Conservation (phyloP, 2,888 invertebrate species). For the Drosophila lutescens region DNA sequence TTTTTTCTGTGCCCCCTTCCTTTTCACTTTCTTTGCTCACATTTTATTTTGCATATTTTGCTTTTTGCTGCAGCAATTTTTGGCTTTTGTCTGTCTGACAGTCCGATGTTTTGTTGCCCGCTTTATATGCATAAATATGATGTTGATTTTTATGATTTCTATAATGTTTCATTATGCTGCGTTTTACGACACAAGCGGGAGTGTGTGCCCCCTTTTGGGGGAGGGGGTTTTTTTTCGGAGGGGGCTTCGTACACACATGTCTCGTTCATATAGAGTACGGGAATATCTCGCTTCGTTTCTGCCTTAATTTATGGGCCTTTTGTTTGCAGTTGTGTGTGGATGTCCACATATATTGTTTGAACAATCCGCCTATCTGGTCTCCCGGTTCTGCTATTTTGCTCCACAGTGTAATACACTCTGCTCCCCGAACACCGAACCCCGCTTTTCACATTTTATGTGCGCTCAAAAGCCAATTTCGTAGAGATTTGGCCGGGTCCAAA, state of each 20-base stretch:
- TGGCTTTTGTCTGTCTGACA: constrained; percentile 34
- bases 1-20: neutral
- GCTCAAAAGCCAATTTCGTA: constrained; percentile 79
- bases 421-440: constrained; percentile 47
- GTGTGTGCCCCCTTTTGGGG: constrained; percentile 40
- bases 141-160: constrained; percentile 80
- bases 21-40: constrained; percentile 9
- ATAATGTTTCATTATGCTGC: constrained; percentile 79
- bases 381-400: constrained; percentile 49
- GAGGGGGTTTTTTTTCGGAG: too few species aligned
- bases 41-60: constrained; percentile 55
- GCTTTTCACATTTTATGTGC: constrained; percentile 75
- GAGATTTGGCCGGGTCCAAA: constrained; percentile 63
- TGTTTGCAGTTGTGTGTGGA: constrained; percentile 36
- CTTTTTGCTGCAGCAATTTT: constrained; percentile 43
- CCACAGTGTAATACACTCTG: constrained; percentile 64
- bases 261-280: neutral
- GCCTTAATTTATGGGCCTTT: constrained; percentile 67
- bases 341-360: constrained; percentile 27
- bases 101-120: constrained; percentile 36
- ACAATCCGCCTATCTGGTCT: constrained; percentile 42
- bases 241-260: constrained; percentile 32
- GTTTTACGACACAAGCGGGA: constrained; percentile 76
- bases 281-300: constrained; percentile 67
- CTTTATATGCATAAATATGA: constrained; percentile 74